These are phyloP conservation scores for Mesocricetus auratus DNA, from an alignment of 2,113 vertebrate species.

Conservation along the genomic window DNA sequence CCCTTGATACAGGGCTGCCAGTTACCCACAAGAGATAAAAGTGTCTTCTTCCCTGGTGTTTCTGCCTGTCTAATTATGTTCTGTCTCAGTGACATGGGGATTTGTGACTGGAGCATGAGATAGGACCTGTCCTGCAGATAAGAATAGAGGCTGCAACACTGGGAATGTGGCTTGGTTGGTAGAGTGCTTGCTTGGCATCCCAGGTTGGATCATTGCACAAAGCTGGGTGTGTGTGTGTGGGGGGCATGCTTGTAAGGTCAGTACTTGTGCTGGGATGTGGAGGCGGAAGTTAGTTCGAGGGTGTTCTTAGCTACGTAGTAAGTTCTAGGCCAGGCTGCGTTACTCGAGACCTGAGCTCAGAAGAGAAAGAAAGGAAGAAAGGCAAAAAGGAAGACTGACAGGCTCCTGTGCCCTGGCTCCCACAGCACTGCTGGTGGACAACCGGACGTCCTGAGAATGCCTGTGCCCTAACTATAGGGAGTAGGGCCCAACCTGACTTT, in stretches of 20 bases:
- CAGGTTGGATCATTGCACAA: too few relatives aligned
- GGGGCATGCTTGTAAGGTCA: background rate
- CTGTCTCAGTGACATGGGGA: background rate
- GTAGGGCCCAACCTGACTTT: background rate
- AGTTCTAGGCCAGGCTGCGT: background rate
- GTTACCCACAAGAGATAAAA: background rate
- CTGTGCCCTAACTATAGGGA: background rate
- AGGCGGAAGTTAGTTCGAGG: background rate
- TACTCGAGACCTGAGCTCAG: background rate
- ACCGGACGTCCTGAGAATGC: background rate
- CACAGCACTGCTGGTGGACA: background rate
- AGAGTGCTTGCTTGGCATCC: background rate
- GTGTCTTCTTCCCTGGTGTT: background rate
- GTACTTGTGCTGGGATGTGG: background rate
- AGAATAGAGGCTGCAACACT: too few relatives aligned
- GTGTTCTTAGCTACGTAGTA: background rate
- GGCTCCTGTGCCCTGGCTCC: background rate
- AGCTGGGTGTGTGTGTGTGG: background rate
- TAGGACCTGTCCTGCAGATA: background rate
- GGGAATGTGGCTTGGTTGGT: background rate
- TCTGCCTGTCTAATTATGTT: constrained; percentile 16
- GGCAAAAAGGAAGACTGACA: background rate
- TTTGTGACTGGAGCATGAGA: background rate
- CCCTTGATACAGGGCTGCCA: background rate
- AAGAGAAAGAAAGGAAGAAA: background rate